Base-by-base conservation (phyloP, 2,888 invertebrate genomes). In the Beris morrisii region DNA sequence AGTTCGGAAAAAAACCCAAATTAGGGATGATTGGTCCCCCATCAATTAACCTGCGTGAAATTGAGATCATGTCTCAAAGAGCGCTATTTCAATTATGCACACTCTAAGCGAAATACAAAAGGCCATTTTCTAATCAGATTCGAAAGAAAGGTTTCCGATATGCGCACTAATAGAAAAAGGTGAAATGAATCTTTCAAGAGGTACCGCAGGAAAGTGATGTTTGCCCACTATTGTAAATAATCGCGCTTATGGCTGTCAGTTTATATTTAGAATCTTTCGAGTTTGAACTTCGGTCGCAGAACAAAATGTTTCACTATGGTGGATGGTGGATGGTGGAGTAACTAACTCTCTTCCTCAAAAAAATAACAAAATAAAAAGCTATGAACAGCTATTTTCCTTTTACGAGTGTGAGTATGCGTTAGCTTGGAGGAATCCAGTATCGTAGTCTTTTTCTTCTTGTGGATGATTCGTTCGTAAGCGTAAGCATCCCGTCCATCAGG, bases 1-100 rank as follows among this genome's bases (percentile, higher is more conserved):
- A 38, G 22, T 9, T 28, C 32, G 55, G 31, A 30, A 55, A 32
- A n/a, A 12, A 55, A 55, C 28, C 9, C 13, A 32, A 55, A 32
- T 32, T 15, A 32, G 32, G 38, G 38, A 55, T 32, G 55, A 32
- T 55, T 12, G 55, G 55, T 55, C 55, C 55, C n/a, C 32, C 38
- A 55, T 55, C 55, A 55, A 55, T 55, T 55, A 55, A 15, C n/a
- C 13, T 9, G 38, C 4, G n/a, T 32, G 32, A 30, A 32, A 55
- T 32, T 32, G 32, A 55, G n/a, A 7, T n/a, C n/a, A n/a, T n/a
- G n/a, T 48, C n/a, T n/a, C 31, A 32, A 55, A 30, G 31, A n/a
- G 38, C 31, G 9, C n/a, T 9, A 31, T 22, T 31, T 7, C 31
- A 55, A 55, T 55, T 32, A 55, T 15, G n/a, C 31, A 28, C 28